phyloP scores from a whole-genome alignment of 2,797 vertebrate species.

The Capromys pilorides region DNA sequence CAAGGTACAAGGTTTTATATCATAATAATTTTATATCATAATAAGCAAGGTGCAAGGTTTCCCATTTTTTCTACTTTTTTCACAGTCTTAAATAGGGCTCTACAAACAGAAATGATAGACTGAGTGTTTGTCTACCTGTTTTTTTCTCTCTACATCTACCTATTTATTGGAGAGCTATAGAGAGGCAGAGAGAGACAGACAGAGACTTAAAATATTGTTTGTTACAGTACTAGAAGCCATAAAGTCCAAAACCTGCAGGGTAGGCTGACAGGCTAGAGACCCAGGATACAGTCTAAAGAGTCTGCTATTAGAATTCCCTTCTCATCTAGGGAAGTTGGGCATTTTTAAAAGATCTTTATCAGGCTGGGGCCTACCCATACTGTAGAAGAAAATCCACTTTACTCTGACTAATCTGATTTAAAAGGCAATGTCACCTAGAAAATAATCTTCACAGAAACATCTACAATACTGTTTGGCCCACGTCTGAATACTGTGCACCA shows the following conservation, averaged over 20 bases:
- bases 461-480: not conserved
- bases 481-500: not conserved
- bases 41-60: not conserved
- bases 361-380: too few relatives aligned
- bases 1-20: too few relatives aligned
- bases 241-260: not conserved
- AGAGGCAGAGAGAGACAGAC: not conserved
- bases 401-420: not conserved
- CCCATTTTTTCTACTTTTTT: not conserved
- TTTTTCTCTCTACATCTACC: not conserved
- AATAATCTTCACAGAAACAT: not conserved
- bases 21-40: too few relatives aligned
- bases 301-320: not conserved
- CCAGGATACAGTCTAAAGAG: not conserved
- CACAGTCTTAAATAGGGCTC: not conserved
- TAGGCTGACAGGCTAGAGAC: not conserved
- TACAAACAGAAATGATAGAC: not conserved
- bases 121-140: not conserved
- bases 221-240: not conserved
- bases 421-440: not conserved
- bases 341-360: not conserved
- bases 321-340: not conserved
- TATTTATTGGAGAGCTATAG: not conserved
- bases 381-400: not conserved
- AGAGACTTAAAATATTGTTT: not conserved